Conservation (phyloP, 35 echinoderm and acorn worm genomes). For the Nesometra sesokonis region DNA sequence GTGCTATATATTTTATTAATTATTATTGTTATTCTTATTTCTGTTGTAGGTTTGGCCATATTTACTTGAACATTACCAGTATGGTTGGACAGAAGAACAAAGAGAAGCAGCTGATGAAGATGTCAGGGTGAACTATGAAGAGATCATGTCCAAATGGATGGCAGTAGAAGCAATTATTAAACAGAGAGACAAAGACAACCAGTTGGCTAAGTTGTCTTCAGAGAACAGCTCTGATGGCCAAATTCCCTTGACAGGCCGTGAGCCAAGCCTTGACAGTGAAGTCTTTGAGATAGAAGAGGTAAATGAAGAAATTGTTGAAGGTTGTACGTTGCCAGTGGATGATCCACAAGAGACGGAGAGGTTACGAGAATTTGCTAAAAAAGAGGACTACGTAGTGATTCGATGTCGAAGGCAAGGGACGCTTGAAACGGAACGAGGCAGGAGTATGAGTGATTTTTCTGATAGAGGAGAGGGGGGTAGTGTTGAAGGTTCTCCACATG, state of each 20-base stretch:
- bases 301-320: conserved; percentile 24
- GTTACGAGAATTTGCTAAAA: conserved; percentile 69
- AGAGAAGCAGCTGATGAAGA: conserved; percentile 47
- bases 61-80: conserved; percentile 78
- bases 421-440: conserved; percentile 55
- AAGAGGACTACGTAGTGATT: conserved; percentile 80
- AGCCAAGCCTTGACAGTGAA: conserved; percentile 84
- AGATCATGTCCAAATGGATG: conserved; percentile 94
- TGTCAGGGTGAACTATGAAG: conserved; percentile 65
- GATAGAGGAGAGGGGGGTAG: conserved; percentile 4
- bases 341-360: conserved; percentile 46
- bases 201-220: conserved; percentile 79
- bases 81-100: conserved; percentile 70
- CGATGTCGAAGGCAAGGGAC: conserved; percentile 73
- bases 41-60: conserved; percentile 85
- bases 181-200: conserved; percentile 75
- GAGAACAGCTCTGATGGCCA: conserved; percentile 82
- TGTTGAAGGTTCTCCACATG: conserved; percentile 56
- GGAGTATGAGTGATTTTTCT: conserved; percentile 36
- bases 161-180: conserved; percentile 93
- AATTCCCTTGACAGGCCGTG: conserved; percentile 34
- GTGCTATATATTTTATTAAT: too few species aligned
- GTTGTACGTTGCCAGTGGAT: not conserved
- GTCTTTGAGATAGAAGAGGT: conserved; percentile 92
- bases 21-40: not conserved